Evolutionary conservation across 2,888 invertebrate species (phyloP).

Genomic region (Agonopterix arenella): DNA sequence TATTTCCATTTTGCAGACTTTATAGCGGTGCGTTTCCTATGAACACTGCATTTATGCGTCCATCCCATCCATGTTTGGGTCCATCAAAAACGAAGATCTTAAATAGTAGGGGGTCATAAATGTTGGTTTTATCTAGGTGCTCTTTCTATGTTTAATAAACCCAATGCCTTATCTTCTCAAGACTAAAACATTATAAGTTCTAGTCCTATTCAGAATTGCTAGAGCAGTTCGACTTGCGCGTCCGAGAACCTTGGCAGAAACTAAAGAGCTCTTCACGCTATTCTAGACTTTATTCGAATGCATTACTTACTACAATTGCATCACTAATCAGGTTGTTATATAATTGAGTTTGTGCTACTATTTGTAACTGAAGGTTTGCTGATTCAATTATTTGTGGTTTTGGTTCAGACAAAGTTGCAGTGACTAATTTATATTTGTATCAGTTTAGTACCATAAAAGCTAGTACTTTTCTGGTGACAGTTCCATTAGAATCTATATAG

Average conservation of each 20-base stretch:
- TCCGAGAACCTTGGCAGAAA: neutral
- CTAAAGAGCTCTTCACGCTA: neutral
- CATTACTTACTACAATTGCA: constrained; percentile 4
- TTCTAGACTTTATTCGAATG: constrained; percentile 1
- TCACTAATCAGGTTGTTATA: constrained; percentile 2
- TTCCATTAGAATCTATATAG: no score
- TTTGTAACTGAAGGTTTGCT: neutral
- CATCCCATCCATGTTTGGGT: no score
- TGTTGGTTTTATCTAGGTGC: no score
- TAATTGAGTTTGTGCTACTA: neutral
- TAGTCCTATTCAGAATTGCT: constrained; percentile 6
- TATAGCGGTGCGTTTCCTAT: no score
- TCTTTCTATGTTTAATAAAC: no score
- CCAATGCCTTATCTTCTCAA: no score
- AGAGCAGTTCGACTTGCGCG: constrained; percentile 6
- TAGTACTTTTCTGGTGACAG: no score
- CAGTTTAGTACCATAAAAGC: neutral
- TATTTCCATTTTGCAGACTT: no score
- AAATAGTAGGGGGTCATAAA: no score
- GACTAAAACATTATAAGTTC: neutral
- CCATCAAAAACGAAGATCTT: no score
- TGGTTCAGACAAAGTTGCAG: neutral
- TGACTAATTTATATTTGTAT: neutral
- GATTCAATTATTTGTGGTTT: neutral
- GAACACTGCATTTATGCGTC: no score